Base-by-base conservation (phyloP, 2,888 invertebrate species). In the Chorisops tibialis region DNA sequence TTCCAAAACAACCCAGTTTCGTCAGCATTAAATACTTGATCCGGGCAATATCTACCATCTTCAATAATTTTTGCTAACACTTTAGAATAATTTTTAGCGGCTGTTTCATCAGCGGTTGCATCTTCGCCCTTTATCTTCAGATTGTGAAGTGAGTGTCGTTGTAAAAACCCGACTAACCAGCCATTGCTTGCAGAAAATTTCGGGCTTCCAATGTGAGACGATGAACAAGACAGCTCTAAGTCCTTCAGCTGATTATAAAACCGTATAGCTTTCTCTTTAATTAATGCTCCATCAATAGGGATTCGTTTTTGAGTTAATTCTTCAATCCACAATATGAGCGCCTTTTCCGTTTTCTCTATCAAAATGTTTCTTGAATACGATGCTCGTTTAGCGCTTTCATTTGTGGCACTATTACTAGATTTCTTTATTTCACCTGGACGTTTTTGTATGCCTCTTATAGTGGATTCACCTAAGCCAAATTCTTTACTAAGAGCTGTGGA, bases 1-100 rank as follows among this genome's bases (percentile, higher is more conserved):
- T 69, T 73, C 70, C 69, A 70, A 66, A 68, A 71, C 21, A 71
- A 50, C 5, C 68, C 69, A 4, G 68, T 70, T 65, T 71, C 70
- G 45, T 69, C 69, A 1, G 69, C 69, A 67, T 71, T 71, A 58
- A 68, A 68, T 30, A 71, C 68, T 63, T 71, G 70, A 59, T 71
- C 65, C 14, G 69, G 61, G 47, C 19, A 63, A 64, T 70, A 71
- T 39, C 63, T 68, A 59, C 67, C 67, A 30, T 67, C 67, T 48
- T 65, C 62, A 62, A 71, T 70, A 49, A 69, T 66, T 68, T 69
- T 66, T 16, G 49, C 52, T 60, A 68, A 49, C 61, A 64, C 64
- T 65, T 47, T 14, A 19, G 61, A 59, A 59, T 61, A 67, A 60
- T 67, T 56, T 58, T 65, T 63, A 16, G 67, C 63, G 41, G 65